Conservation (phyloP, 2,888 invertebrate genomes). For the Napeogenes inachia region DNA sequence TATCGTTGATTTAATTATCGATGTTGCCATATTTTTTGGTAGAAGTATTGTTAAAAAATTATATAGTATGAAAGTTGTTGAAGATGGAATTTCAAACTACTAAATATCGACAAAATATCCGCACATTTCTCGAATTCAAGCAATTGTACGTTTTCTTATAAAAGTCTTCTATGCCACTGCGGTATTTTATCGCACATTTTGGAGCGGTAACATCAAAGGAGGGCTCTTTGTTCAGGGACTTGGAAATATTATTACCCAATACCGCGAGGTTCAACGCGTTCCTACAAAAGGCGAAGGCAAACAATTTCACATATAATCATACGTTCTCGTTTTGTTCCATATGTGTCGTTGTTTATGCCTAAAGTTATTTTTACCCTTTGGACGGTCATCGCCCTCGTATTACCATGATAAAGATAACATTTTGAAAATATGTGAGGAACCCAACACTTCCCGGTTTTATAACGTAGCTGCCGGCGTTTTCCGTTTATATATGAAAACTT, state of each 20-base stretch:
- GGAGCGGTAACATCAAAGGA: slow-evolving; percentile 47
- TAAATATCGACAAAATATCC: slow-evolving; percentile 2
- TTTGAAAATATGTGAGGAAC: slow-evolving; percentile 41
- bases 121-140: slow-evolving; percentile 24
- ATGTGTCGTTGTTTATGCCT: slow-evolving; percentile 52
- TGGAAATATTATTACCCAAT: slow-evolving; percentile 69
- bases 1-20: too few species aligned
- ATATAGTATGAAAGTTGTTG: too few species aligned
- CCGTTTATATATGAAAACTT: slow-evolving; percentile 15
- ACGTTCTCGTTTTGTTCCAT: slow-evolving; percentile 49
- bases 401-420: slow-evolving; percentile 39
- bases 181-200: slow-evolving; percentile 50
- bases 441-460: slow-evolving; percentile 13
- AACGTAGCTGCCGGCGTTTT: slow-evolving; percentile 6
- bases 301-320: slow-evolving; percentile 54
- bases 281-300: slow-evolving; percentile 45
- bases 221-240: slow-evolving; percentile 60
- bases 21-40: too few species aligned
- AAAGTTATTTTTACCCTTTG: slow-evolving; percentile 47
- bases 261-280: slow-evolving; percentile 48
- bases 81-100: not conserved
- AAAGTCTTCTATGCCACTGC: slow-evolving; percentile 36
- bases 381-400: slow-evolving; percentile 44
- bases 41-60: too few species aligned
- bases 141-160: slow-evolving; percentile 22